These are phyloP conservation scores for Mionectes olivaceus DNA, from an alignment of 2,797 vertebrate species.

Conservation along the genomic window DNA sequence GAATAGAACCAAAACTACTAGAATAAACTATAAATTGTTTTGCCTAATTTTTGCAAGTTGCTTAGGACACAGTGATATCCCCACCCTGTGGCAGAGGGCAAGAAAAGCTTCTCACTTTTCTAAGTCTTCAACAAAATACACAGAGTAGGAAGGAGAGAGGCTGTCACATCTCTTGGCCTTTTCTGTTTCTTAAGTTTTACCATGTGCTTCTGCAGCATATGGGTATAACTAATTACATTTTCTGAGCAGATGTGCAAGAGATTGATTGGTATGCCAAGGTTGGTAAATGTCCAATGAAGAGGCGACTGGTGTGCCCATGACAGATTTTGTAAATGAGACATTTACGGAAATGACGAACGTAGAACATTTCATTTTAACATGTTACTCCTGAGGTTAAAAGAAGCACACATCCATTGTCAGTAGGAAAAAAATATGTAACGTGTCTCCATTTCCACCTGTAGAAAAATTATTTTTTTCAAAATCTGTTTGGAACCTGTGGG, in stretches of 20 bases:
- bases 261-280: constrained; percentile 59
- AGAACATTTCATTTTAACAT: constrained; percentile 22
- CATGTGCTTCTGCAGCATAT: constrained; percentile 52
- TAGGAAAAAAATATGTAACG: background rate
- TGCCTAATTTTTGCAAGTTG: background rate
- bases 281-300: constrained; percentile 61
- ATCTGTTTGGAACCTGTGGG: background rate
- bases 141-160: background rate
- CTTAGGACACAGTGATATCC: background rate
- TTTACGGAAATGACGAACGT: background rate
- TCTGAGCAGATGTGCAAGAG: constrained; percentile 66
- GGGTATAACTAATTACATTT: constrained; percentile 49
- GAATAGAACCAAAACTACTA: background rate
- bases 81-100: constrained; percentile 15
- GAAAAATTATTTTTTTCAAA: background rate
- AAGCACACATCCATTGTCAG: background rate
- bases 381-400: constrained; percentile 16
- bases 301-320: constrained; percentile 44
- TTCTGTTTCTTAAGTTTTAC: constrained; percentile 46
- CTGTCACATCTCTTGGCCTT: constrained; percentile 21
- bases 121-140: background rate
- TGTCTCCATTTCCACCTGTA: background rate
- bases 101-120: background rate
- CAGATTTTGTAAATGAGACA: constrained; percentile 59
- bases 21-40: background rate